These are phyloP conservation scores for Geodia barretti DNA, from an alignment of 37 sponge, comb jelly and placozoan species.

Conservation along the genomic window DNA sequence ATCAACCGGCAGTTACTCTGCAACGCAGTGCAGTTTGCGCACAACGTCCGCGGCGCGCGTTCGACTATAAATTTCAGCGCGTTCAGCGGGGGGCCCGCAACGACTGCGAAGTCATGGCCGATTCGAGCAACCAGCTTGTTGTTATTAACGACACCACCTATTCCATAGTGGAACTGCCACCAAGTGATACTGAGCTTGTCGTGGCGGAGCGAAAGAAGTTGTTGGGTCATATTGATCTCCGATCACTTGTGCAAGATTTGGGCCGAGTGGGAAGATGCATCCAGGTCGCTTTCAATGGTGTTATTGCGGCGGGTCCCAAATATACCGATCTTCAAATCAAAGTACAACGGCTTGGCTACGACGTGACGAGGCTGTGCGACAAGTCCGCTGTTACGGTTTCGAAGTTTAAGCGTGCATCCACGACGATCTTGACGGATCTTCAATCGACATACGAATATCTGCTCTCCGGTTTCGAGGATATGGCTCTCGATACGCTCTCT, in stretches of 20 bases:
- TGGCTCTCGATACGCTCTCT: constrained; percentile 57
- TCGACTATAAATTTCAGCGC: too few species aligned
- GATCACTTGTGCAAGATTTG: constrained; percentile 61
- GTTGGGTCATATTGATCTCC: constrained; percentile 43
- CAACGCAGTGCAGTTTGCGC: too few species aligned
- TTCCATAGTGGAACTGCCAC: background rate
- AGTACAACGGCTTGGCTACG: constrained; percentile 53
- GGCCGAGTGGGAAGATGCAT: constrained; percentile 63
- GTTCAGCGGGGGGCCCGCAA: too few species aligned
- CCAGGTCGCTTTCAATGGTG: constrained; percentile 59
- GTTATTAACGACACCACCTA: constrained; percentile 1
- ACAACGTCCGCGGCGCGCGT: too few species aligned
- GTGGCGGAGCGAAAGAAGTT: constrained; percentile 11
- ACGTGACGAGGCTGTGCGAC: constrained; percentile 70
- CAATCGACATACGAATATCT: constrained; percentile 57
- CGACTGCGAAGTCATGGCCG: too few species aligned
- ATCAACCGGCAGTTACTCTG: too few species aligned
- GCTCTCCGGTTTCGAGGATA: constrained; percentile 46
- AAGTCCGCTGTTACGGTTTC: constrained; percentile 57
- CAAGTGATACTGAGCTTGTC: constrained; percentile 8
- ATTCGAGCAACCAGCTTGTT: too few species aligned
- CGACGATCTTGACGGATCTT: constrained; percentile 38
- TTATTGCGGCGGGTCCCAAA: constrained; percentile 55
- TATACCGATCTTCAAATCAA: constrained; percentile 46
- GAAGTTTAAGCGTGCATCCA: constrained; percentile 45